phyloP scores from a whole-genome alignment of 2,113 vertebrate genomes.

The Neoarius graeffei region DNA sequence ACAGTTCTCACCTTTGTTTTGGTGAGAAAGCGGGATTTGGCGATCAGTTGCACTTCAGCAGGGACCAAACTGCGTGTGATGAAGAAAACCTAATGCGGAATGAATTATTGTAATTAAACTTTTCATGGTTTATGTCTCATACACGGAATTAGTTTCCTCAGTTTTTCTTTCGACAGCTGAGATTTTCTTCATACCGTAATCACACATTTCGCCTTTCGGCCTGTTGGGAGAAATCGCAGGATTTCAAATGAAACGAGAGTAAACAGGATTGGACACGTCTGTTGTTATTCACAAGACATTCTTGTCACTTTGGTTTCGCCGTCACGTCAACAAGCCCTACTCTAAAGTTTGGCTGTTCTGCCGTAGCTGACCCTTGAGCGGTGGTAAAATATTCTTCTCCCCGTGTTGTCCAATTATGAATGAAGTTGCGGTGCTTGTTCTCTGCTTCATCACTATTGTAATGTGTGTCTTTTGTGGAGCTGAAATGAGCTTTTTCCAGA shows the following conservation, averaged over 20 bases:
- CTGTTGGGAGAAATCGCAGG: not conserved
- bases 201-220: not conserved
- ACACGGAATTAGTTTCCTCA: not conserved
- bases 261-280: not conserved
- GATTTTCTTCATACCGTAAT: not conserved
- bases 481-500: not conserved
- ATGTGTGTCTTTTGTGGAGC: not conserved
- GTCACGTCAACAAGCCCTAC: not conserved
- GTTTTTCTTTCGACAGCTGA: not conserved
- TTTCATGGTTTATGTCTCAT: not conserved
- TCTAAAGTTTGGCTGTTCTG: not conserved
- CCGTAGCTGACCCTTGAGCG: not conserved
- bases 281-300: not conserved
- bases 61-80: not conserved
- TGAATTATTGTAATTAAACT: not conserved
- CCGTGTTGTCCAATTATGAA: not conserved
- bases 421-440: not conserved
- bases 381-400: not conserved
- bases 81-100: not conserved
- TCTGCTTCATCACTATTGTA: conserved; percentile 13
- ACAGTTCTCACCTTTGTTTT: not conserved
- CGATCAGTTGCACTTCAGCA: not conserved
- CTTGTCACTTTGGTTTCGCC: not conserved
- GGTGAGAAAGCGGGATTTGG: not conserved
- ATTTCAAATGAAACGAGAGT: not conserved